Base-by-base conservation (phyloP, 64 coral and sea anemone genomes). In the Pachyseris speciosa region DNA sequence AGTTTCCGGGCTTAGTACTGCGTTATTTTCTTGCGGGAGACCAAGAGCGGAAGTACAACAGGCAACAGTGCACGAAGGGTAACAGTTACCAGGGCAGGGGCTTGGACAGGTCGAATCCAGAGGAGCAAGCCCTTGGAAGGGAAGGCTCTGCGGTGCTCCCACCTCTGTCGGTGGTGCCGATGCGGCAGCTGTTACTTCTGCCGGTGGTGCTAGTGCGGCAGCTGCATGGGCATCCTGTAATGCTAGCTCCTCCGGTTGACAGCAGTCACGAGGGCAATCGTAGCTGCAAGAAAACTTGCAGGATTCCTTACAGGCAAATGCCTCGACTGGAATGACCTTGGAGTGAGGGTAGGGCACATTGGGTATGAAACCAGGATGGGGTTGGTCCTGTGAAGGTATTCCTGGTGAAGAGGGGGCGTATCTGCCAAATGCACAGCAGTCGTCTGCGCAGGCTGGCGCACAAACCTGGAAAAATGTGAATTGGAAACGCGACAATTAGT, bases 21-120 rank as follows among this genome's bases (percentile, higher is more conserved):
- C 86, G 24, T 75, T 5, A 53, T 75, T 52, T 44, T 63, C 83
- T 67, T 76, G 77, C 22, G 90, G 94, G 29, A 96, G 85, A 9
- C 91, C 94, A 15, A 96, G 94, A 25, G 90, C 78, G 0, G 90
- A 74, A 4, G 94, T 80, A 50, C 94, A 96, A 72, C 94, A 96
- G 15, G 85, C 94, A 3, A 90, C 90, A 70, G 78, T 89, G 38
- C 94, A 96, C 6, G 75, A 61, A 15, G 94, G 94, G 5, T 69
- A 51, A 49, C 94, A 96, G 7, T 47, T 83, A 22, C 84, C 74
- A 10, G 94, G 94, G 20, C 94, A 96, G 1, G 90, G 86, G 68
- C 45, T 90, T 47, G 94, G 94, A 51, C 94, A 96, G 9, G 84
- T 69, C 2, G 64, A 26, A 19, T 15, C 24, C 9, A 20, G 26